These are phyloP conservation scores for Allophyes oxyacanthae DNA, from an alignment of 2,888 invertebrate species.

Conservation along the genomic window DNA sequence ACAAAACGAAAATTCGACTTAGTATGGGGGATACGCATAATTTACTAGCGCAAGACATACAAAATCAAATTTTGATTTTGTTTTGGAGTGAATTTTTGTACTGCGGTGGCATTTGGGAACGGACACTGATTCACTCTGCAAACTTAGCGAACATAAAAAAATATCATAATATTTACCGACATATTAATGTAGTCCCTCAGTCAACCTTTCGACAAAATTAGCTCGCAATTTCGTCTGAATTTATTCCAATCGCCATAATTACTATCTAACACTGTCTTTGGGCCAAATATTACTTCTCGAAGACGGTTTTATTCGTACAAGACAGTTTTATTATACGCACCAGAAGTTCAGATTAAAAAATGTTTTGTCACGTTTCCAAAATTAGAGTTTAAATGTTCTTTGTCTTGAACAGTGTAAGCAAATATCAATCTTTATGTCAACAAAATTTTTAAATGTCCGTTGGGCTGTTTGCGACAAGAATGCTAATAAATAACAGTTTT, in stretches of 20 bases:
- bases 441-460: constrained; percentile 16
- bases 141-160: no score
- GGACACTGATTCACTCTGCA: no score
- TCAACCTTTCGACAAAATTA: constrained; percentile 1
- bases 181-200: constrained; percentile 7
- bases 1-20: no score
- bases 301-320: constrained; percentile 6
- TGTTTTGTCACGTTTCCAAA: constrained; percentile 43
- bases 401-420: constrained; percentile 21
- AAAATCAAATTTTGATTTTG: no score
- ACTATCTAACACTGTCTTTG: constrained; percentile 44
- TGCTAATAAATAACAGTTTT: constrained; percentile 31
- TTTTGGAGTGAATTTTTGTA: no score
- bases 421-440: constrained; percentile 39
- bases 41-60: no score
- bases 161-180: constrained; percentile 12
- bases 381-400: constrained; percentile 41
- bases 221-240: constrained; percentile 16
- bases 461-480: constrained; percentile 7
- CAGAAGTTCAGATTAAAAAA: constrained; percentile 14
- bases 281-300: constrained; percentile 33
- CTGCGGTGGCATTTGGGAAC: no score
- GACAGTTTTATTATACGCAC: constrained; percentile 24
- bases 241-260: constrained; percentile 31
- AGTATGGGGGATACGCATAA: no score